Evolutionary conservation across 2,797 vertebrate genomes (phyloP).

Genomic region (Hypotaenidia okinawae): DNA sequence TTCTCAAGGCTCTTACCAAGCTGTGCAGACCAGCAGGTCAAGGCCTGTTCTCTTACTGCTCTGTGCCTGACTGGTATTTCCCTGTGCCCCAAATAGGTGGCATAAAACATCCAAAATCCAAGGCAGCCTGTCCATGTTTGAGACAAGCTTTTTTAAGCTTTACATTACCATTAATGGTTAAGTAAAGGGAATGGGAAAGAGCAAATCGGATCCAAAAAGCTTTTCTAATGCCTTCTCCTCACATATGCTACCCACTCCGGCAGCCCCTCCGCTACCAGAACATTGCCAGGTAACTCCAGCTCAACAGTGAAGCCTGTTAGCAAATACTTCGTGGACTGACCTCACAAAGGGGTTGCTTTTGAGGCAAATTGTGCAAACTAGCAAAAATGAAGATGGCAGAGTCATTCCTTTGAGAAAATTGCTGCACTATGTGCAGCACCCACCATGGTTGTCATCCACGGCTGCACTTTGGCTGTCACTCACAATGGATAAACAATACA

Average conservation of each 20-base stretch:
- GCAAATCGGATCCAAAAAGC: background rate
- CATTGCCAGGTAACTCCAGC: accelerated
- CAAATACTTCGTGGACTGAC: background rate
- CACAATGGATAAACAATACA: background rate
- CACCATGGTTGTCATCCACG: background rate
- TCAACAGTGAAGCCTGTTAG: background rate
- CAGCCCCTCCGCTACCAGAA: background rate
- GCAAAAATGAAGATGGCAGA: background rate
- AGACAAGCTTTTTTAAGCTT: background rate
- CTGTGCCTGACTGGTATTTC: accelerated
- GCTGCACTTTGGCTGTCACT: background rate
- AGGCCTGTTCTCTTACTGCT: background rate
- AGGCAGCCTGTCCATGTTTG: background rate
- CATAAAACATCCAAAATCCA: background rate
- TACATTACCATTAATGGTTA: background rate
- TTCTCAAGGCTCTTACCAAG: background rate
- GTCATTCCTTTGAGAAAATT: background rate
- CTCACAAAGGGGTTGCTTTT: accelerated
- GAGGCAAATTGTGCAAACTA: background rate
- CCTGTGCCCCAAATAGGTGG: background rate
- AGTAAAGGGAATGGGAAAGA: background rate
- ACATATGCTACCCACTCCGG: background rate
- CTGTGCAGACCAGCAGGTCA: background rate
- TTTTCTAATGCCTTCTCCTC: background rate
- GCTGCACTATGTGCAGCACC: background rate